Conservation (phyloP, 2,888 invertebrate species). For the Vannuccia rotundouncinata region DNA sequence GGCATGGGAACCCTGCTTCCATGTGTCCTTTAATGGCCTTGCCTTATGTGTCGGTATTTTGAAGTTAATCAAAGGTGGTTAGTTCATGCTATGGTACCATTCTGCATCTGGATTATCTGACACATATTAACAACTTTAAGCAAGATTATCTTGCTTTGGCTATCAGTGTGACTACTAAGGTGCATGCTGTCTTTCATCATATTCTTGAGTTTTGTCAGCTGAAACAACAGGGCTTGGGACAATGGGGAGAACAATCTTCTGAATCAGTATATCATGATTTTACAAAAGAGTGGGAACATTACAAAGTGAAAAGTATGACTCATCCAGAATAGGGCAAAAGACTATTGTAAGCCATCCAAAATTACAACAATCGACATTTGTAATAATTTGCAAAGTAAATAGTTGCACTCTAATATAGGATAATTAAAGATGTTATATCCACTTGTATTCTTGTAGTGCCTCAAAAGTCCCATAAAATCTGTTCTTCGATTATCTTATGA, state of each 20-base stretch:
- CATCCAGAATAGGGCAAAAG: neutral
- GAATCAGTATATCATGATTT: neutral
- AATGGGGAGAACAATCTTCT: constrained; percentile 8
- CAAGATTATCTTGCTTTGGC: neutral
- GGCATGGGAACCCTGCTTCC: too few relatives aligned
- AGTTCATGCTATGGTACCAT: neutral
- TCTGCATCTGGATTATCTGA: neutral
- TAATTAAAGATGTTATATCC: constrained; percentile 7
- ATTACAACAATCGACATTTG: neutral
- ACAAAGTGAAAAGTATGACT: neutral
- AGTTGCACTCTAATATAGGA: neutral
- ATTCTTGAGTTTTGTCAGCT: neutral
- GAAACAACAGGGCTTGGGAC: neutral
- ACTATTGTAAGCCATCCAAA: neutral
- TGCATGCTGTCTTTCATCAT: constrained; percentile 25
- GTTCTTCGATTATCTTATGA: constrained; percentile 10
- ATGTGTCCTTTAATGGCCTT: neutral
- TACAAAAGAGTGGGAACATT: neutral
- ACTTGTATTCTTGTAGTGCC: constrained; percentile 5
- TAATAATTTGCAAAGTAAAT: neutral
- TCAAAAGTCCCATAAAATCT: constrained; percentile 16
- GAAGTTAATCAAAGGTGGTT: neutral
- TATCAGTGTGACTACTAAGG: constrained; percentile 2
- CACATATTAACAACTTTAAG: neutral
- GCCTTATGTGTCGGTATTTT: neutral